phyloP scores from a whole-genome alignment of 2,888 invertebrate genomes.

The Gymnocheta viridis region DNA sequence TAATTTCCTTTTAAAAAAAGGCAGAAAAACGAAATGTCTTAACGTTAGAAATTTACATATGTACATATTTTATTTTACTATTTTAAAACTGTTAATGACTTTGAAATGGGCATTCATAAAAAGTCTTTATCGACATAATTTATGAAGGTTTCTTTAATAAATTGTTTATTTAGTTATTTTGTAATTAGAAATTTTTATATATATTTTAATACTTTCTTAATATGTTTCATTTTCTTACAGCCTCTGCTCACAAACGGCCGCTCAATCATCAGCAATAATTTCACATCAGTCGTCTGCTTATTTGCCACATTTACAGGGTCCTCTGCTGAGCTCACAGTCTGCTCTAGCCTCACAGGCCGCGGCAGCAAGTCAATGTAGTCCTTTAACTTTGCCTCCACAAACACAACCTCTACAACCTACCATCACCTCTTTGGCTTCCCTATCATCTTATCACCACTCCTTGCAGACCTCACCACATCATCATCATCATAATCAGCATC shows the following conservation, averaged over 20 bases:
- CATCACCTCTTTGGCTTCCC: constrained; percentile 75
- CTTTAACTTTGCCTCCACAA: constrained; percentile 79
- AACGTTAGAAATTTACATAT: neutral
- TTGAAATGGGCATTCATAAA: neutral
- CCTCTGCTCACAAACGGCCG: constrained; percentile 74
- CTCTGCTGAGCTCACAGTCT: constrained; percentile 66
- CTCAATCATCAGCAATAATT: constrained; percentile 65
- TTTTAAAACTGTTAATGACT: constrained; percentile 4
- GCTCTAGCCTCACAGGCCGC: constrained; percentile 69
- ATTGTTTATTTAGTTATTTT: neutral
- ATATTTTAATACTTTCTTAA: neutral
- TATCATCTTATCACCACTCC: constrained; percentile 65
- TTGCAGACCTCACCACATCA: constrained; percentile 54
- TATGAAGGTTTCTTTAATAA: neutral
- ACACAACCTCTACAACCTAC: constrained; percentile 79
- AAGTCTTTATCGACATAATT: neutral
- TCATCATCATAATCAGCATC: constrained; percentile 45
- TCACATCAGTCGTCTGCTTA: constrained; percentile 70
- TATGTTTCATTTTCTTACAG: constrained; percentile 67
- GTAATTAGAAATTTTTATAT: neutral
- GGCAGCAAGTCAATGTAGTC: constrained; percentile 82
- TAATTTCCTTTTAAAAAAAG: constrained; percentile 41
- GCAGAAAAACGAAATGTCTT: too few species aligned
- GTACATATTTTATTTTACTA: neutral
- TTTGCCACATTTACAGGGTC: constrained; percentile 69